Conservation (phyloP, 2,888 invertebrate species). For the Drosophila eohydei region DNA sequence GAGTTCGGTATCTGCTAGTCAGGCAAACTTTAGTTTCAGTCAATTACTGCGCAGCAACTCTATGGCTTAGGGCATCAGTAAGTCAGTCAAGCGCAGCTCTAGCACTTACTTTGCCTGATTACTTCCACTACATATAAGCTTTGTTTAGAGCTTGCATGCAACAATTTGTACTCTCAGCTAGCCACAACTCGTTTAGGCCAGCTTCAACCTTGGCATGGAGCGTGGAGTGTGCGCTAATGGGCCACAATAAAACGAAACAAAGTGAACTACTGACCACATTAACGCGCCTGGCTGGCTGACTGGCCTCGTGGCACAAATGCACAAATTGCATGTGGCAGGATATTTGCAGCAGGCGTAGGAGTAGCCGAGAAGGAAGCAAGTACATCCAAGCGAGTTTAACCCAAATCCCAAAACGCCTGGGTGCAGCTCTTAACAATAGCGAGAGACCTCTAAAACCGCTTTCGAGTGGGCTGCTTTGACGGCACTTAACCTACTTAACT, state of each 20-base stretch:
- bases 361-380: neutral
- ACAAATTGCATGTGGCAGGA: slow-evolving; percentile 64
- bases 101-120: neutral
- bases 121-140: neutral
- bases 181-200: neutral
- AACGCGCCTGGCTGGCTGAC: neutral
- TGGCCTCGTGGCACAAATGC: slow-evolving; percentile 47
- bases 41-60: neutral
- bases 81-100: neutral
- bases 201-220: slow-evolving; percentile 34
- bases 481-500: slow-evolving; percentile 71
- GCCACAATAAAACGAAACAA: slow-evolving; percentile 4
- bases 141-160: slow-evolving; percentile 2
- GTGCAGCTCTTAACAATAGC: slow-evolving; percentile 53
- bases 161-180: neutral
- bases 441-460: neutral
- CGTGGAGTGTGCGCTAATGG: neutral
- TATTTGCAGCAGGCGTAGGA: slow-evolving; percentile 35
- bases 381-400: slow-evolving; percentile 28
- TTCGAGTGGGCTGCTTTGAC: slow-evolving; percentile 20
- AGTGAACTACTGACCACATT: slow-evolving; percentile 9
- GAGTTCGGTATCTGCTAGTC: neutral
- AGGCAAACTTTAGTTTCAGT: neutral
- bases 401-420: slow-evolving; percentile 58
- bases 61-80: neutral